Evolutionary conservation across 1,140 invertebrate genomes (phyloP).

Genomic region (Trichogramma pretiosum): DNA sequence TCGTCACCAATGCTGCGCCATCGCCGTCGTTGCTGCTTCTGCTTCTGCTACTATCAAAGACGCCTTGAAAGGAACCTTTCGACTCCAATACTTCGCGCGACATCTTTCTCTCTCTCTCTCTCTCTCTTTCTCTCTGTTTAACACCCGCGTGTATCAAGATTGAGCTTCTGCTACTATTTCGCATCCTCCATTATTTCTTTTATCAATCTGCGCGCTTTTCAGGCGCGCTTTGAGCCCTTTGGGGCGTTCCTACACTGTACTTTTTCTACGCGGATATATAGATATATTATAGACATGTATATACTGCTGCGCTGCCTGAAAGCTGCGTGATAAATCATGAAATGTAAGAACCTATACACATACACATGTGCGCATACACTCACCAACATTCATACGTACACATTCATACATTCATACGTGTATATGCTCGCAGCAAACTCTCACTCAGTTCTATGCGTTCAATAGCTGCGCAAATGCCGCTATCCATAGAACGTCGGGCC

Average conservation of each 20-base stretch:
- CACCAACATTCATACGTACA: constrained; percentile 13
- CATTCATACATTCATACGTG: constrained; percentile 16
- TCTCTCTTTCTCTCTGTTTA: no score
- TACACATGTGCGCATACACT: constrained; percentile 27
- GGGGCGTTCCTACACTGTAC: background rate
- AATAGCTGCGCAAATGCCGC: constrained; percentile 41
- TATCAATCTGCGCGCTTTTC: constrained; percentile 43
- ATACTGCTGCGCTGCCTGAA: constrained; percentile 28
- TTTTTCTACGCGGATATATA: no score
- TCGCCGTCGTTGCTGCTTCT: no score
- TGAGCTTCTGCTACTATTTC: constrained; percentile 42
- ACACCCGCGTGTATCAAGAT: constrained; percentile 35
- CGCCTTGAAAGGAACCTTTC: background rate
- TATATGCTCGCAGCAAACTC: no score
- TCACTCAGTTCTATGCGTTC: no score
- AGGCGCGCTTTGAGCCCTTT: constrained; percentile 26
- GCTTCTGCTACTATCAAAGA: background rate
- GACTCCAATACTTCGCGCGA: background rate
- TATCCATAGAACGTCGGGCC: constrained; percentile 12
- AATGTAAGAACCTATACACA: constrained; percentile 43
- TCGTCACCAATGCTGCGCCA: no score
- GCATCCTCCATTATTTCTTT: constrained; percentile 47
- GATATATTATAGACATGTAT: background rate
- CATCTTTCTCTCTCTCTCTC: background rate
- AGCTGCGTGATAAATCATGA: constrained; percentile 48